Evolutionary conservation across 2,113 vertebrate genomes (phyloP), one percentile per base, ranked within the genome.

Genomic region (Caranx melampygus): DNA sequence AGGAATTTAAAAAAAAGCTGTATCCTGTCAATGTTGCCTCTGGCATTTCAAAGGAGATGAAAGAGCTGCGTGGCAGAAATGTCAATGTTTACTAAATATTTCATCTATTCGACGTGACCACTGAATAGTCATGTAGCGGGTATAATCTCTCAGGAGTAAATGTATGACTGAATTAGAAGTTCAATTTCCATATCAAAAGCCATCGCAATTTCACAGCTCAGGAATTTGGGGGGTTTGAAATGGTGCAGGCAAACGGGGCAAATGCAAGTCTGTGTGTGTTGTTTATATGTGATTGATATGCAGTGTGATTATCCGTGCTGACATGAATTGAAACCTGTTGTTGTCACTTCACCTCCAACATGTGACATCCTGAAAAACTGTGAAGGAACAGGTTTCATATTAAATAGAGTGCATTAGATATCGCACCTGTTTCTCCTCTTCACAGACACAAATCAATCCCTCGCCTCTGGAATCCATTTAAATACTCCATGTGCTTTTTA

Each of bases 111-210:
- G 78, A 86, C 62, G 52, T 88, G 88, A 91, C 85, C 91, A 75
- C 57, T 69, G 66, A 76, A 79, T 55, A 82, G 78, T 82, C 66
- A 84, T 60, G 85, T 40, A 67, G 79, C 2, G 37, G 62, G 51
- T 71, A 11, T 44, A 40, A 58, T 78, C 73, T 87, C 89, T 52
- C 76, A 37, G 62, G 85, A 85, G 82, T 70, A 37, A 79, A 70
- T 26, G 40, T 20, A 54, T 5, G 37, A 77, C 64, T 79, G 81
- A 91, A 93, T 90, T 89, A 90, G 87, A 76, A 34, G 72, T 61
- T 51, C 3, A 14, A 88, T 89, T 87, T 90, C 78, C 89, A 93
- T 78, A 87, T 90, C 85, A 90, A 92, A 91, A 81, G 79, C 42
- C 16, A 3, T 47, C 3, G 35, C 51, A 33, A 60, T 51, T 82